Evolutionary conservation across 2,113 vertebrate species (phyloP), one percentile per base, ranked within the genome.

Genomic region (Hemichromis elongatus): DNA sequence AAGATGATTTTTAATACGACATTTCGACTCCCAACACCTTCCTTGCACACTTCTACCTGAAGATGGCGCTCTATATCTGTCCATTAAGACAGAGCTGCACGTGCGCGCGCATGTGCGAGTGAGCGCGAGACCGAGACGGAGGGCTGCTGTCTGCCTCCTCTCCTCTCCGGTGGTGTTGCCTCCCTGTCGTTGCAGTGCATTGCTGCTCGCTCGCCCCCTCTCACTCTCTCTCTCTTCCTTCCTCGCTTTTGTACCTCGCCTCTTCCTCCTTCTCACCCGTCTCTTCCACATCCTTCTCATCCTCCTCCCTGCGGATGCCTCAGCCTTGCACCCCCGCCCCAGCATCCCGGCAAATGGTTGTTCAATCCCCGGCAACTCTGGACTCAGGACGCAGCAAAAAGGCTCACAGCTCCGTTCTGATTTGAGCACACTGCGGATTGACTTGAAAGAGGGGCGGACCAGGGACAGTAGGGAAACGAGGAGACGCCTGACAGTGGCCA

Each of bases 341-440:
- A 86, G 90, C 88, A 89, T 83, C 91, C 92, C 92, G 85, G 87
- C 94, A 91, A 92, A 95, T 94, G 95, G 79, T 93, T 92, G 87
- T 88, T 93, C 86, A 90, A 92, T 92, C 83, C 77, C 80, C 82
- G 45, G 85, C 79, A 92, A 92, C 92, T 93, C 84, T 37, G 93
- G 88, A 93, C 89, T 52, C 91, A 94, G 93, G 93, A 93, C 93
- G 86, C 92, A 89, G 85, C 81, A 54, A 91, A 70, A 87, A 93
- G 87, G 82, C 90, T 91, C 92, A 90, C 80, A 35, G 42, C 84
- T 94, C 89, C 57, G 81, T 59, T 87, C 90, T 93, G 86, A 92
- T 92, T 89, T 79, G 35, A 90, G 83, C 86, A 77, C 88, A 91
- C 83, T 93, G 94, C 93, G 91, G 91, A 92, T 90, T 92, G 92